Evolutionary conservation across 2,888 invertebrate species (phyloP), one percentile per base, ranked within the genome.

Genomic region (Strigamia maritima): DNA sequence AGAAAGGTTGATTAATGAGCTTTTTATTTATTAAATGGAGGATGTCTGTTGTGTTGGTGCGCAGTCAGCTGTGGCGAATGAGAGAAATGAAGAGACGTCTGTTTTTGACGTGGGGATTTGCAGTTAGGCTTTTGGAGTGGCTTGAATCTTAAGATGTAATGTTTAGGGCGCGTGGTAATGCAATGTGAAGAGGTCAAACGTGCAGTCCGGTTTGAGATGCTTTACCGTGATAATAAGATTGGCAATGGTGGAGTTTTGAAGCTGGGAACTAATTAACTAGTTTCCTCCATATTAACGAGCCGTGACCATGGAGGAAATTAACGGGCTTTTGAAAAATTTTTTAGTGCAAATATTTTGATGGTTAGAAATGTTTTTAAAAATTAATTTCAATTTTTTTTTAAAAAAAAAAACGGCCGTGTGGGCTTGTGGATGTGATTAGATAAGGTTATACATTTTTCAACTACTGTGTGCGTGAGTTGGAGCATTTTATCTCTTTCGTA

Each of bases 151-250:
- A 70, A 70, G 70, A 24, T 28, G 28, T 16, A 26, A 28, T 70
- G 70, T 26, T 70, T 70, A 70, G 70, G 24, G 70, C 70, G 26
- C 24, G 70, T 70, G 70, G 26, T 70, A 70, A 70, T 70, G 70
- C 70, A 28, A 70, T 70, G 70, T 70, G 70, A 70, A 70, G 70
- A 70, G 70, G 70, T 70, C 70, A 70, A 70, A 70, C 70, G 70
- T 70, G 70, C 70, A 28, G 16, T 12, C 70, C 16, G 28, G 26
- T 70, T 28, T 70, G 26, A 70, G 70, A 70, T 70, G 70, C 28
- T 28, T 28, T 26, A n/a, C 70, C 70, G 70, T 70, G 70, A 70
- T 70, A 70, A 70, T 70, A 70, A 70, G 70, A 70, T 70, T 26
- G 70, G 70, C 28, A 70, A 70, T 24, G 70, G 70, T 28, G 28